Conservation (phyloP, 2,797 vertebrate genomes). For the Parotocinclus haroldoi region DNA sequence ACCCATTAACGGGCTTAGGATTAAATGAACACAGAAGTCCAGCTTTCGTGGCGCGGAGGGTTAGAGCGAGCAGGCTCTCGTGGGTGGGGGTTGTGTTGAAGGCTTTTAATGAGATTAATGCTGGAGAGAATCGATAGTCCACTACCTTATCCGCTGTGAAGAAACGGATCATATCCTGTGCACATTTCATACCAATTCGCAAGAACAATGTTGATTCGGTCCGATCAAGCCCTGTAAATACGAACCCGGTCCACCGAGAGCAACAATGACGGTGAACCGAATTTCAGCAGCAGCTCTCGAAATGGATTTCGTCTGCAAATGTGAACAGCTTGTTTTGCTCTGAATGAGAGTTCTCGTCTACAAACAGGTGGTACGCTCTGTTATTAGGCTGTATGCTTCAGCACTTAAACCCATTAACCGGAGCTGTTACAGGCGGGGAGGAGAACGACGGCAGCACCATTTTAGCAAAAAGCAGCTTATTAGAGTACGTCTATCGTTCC, state of each 20-base stretch:
- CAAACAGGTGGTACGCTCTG: slow-evolving; percentile 56
- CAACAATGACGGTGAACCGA: too few species aligned
- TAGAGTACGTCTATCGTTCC: slow-evolving; percentile 2
- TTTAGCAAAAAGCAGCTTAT: slow-evolving; percentile 20
- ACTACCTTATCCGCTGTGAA: neutral
- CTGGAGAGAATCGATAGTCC: slow-evolving; percentile 10
- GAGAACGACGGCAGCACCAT: slow-evolving; percentile 7
- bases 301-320: slow-evolving; percentile 49
- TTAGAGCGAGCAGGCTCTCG: slow-evolving; percentile 6
- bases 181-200: too few species aligned
- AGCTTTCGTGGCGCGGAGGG: slow-evolving; percentile 5
- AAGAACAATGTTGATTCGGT: too few species aligned
- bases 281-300: neutral
- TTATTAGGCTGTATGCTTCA: slow-evolving; percentile 62
- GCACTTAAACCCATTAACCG: slow-evolving; percentile 68
- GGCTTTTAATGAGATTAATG: slow-evolving; percentile 44
- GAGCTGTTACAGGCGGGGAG: slow-evolving; percentile 31
- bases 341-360: slow-evolving; percentile 44
- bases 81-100: slow-evolving; percentile 34
- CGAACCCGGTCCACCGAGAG: too few species aligned
- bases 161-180: neutral
- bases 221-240: too few species aligned
- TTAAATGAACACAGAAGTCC: slow-evolving; percentile 35
- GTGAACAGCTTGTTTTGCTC: too few species aligned
- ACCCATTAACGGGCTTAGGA: slow-evolving; percentile 47